These are phyloP conservation scores for Protaetia brevitarsis DNA, from an alignment of 1,140 invertebrate species.

Conservation along the genomic window DNA sequence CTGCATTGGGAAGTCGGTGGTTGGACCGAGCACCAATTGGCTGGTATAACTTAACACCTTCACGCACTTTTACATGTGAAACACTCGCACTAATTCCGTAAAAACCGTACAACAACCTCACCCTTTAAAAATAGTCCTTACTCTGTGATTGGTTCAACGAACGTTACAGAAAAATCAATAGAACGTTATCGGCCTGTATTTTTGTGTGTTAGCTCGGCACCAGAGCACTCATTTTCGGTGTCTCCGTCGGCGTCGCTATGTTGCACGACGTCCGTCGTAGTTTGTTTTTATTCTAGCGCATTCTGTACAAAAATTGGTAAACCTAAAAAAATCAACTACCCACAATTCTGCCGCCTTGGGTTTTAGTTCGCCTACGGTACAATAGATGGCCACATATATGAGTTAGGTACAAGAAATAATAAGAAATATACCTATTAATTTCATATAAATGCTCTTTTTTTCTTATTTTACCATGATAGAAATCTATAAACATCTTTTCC, in stretches of 20 bases:
- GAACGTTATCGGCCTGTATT: conserved; percentile 49
- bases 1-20: conserved; percentile 54
- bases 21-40: conserved; percentile 41
- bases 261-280: conserved; percentile 39
- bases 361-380: conserved; percentile 25
- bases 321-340: conserved; percentile 26
- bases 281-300: conserved; percentile 44
- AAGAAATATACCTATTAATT: too few species aligned
- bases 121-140: conserved; percentile 51
- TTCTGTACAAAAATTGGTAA: conserved; percentile 35
- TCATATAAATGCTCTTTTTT: too few species aligned
- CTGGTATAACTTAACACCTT: conserved; percentile 36
- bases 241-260: conserved; percentile 45
- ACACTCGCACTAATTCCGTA: conserved; percentile 40
- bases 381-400: conserved; percentile 8
- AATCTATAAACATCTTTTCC: too few species aligned
- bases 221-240: conserved; percentile 44
- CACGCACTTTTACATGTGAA: conserved; percentile 42
- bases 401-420: too few species aligned
- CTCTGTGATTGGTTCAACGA: conserved; percentile 51
- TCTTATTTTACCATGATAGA: too few species aligned
- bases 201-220: conserved; percentile 46
- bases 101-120: conserved; percentile 49
- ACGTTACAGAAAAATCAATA: conserved; percentile 52
- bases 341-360: background rate